Conservation (phyloP, 2,888 invertebrate species). For the Miltochrista miniata region DNA sequence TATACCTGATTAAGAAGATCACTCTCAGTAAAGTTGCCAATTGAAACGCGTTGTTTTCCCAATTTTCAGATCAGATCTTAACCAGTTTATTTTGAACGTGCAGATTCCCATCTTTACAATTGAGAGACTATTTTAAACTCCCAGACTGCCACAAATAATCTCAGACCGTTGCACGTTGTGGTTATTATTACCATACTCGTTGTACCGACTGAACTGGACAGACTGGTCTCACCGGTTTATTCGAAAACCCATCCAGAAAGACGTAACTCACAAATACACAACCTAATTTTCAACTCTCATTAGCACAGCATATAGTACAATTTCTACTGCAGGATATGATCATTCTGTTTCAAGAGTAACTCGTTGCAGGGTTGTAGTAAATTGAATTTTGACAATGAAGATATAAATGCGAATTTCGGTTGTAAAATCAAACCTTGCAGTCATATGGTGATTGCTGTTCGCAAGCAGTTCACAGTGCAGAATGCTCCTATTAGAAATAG, state of each 20-base stretch:
- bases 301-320: background rate
- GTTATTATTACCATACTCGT: constrained; percentile 66
- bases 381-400: constrained; percentile 28
- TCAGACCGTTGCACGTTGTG: constrained; percentile 43
- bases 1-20: no score
- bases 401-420: constrained; percentile 40
- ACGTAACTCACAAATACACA: constrained; percentile 14
- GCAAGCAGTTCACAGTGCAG: constrained; percentile 49
- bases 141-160: constrained; percentile 44
- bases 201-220: constrained; percentile 55
- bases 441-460: constrained; percentile 50
- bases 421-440: constrained; percentile 11
- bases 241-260: constrained; percentile 29
- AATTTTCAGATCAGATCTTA: no score
- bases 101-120: background rate
- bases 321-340: background rate
- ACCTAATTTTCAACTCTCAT: constrained; percentile 31
- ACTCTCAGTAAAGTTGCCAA: no score
- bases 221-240: constrained; percentile 72
- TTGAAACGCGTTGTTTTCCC: no score
- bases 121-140: constrained; percentile 5
- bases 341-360: constrained; percentile 9
- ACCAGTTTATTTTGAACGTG: background rate
- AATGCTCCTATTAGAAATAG: constrained; percentile 42
- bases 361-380: constrained; percentile 17